These are phyloP conservation scores for Hypena proboscidalis DNA, from an alignment of 2,888 invertebrate genomes.

Conservation along the genomic window DNA sequence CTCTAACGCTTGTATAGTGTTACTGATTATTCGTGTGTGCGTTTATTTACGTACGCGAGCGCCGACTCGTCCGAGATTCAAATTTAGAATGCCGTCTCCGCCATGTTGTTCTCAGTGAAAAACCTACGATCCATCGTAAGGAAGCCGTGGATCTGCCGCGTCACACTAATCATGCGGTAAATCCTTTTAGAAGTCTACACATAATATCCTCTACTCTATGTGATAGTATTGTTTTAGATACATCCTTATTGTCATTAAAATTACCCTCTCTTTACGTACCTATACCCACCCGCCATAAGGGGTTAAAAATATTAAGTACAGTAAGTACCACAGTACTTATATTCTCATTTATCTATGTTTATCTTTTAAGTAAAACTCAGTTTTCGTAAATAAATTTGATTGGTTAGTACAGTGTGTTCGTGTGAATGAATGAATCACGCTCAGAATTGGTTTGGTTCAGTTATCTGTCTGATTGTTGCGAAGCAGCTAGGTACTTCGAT, in stretches of 20 bases:
- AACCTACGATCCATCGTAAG: slow-evolving; percentile 78
- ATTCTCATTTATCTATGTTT: slow-evolving; percentile 5
- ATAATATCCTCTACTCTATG: too few relatives aligned
- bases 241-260: too few relatives aligned
- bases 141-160: slow-evolving; percentile 68
- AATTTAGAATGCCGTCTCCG: slow-evolving; percentile 84
- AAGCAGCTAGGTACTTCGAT: slow-evolving; percentile 17
- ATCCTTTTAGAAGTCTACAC: slow-evolving; percentile 13
- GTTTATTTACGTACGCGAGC: slow-evolving; percentile 86
- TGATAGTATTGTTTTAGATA: too few relatives aligned
- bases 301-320: too few relatives aligned
- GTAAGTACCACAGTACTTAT: too few relatives aligned
- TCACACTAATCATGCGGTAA: slow-evolving; percentile 37
- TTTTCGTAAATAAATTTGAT: slow-evolving; percentile 43
- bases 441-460: slow-evolving; percentile 72
- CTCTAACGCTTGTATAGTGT: slow-evolving; percentile 78
- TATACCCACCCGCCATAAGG: too few relatives aligned
- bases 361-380: slow-evolving; percentile 41
- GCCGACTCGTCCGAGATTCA: slow-evolving; percentile 86
- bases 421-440: slow-evolving; percentile 80
- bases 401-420: slow-evolving; percentile 62
- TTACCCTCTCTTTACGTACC: too few relatives aligned
- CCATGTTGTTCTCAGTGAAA: slow-evolving; percentile 84
- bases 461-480: slow-evolving; percentile 63
- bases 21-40: slow-evolving; percentile 83